These are phyloP conservation scores for Xylocampa areola DNA, from an alignment of 2,888 invertebrate genomes.

Conservation along the genomic window DNA sequence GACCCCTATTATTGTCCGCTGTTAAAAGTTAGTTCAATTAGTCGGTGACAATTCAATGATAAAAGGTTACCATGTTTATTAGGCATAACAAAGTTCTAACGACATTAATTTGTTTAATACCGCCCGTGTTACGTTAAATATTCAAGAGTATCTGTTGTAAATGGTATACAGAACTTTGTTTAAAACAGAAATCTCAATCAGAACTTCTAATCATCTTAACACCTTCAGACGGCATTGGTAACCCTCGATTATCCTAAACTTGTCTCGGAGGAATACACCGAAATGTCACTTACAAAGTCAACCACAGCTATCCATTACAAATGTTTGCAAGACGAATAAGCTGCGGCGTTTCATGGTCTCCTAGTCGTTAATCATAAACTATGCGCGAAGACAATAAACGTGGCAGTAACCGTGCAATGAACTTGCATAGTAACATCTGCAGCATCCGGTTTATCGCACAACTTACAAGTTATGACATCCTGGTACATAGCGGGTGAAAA, in stretches of 20 bases:
- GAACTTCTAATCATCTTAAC: conserved; percentile 52
- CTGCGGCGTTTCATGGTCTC: conserved; percentile 15
- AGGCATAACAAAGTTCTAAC: conserved; percentile 12
- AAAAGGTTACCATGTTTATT: conserved; percentile 19
- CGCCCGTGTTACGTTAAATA: conserved; percentile 24
- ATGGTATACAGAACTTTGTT: conserved; percentile 43
- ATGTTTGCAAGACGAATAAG: conserved; percentile 39
- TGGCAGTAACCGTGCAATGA: conserved; percentile 28
- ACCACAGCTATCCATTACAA: conserved; percentile 50
- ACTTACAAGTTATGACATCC: conserved; percentile 55
- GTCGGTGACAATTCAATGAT: conserved; percentile 22
- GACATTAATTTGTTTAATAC: conserved; percentile 15
- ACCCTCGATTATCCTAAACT: conserved; percentile 50
- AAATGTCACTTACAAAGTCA: conserved; percentile 51
- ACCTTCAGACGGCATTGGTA: conserved; percentile 43
- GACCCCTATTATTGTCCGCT: no score
- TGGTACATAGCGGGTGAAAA: conserved; percentile 47
- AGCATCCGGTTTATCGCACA: conserved; percentile 40
- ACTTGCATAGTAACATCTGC: conserved; percentile 36
- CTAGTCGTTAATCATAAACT: conserved; percentile 35
- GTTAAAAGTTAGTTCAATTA: background rate
- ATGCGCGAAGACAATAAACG: conserved; percentile 22
- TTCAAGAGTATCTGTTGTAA: conserved; percentile 26
- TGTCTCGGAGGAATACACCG: conserved; percentile 41
- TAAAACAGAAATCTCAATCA: conserved; percentile 48